Evolutionary conservation across 2,113 vertebrate species (phyloP).

Genomic region (Oenanthe oenanthe): DNA sequence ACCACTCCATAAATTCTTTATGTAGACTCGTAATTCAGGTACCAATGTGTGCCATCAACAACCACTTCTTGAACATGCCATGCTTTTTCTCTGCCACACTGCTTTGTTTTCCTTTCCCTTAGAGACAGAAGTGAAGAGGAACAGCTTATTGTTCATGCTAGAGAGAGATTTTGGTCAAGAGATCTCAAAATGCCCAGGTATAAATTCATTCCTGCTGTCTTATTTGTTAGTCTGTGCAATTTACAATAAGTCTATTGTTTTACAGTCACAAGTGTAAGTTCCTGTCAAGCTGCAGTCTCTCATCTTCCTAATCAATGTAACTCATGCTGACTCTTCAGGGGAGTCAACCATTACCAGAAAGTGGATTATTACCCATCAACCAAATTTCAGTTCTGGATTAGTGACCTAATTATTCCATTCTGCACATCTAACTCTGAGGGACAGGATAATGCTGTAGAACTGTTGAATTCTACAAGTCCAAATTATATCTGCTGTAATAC

Average conservation of each 20-base stretch:
- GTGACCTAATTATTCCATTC: constrained; percentile 7
- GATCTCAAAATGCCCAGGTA: background rate
- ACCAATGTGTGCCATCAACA: background rate
- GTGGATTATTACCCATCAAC: background rate
- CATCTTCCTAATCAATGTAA: constrained; percentile 3
- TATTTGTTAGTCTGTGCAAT: background rate
- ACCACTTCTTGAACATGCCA: background rate
- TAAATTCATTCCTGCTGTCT: background rate
- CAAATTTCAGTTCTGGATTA: constrained; percentile 13
- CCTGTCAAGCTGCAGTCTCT: background rate
- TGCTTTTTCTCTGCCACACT: background rate
- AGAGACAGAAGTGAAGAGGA: background rate
- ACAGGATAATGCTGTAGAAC: background rate
- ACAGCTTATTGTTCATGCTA: background rate
- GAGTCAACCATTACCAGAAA: background rate
- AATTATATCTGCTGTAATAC: background rate
- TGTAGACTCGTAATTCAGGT: background rate
- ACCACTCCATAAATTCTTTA: background rate
- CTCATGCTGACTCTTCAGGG: background rate
- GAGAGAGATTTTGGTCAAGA: background rate
- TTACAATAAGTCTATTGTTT: background rate
- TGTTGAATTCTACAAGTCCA: background rate
- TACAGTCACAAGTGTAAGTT: background rate
- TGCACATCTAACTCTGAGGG: background rate
- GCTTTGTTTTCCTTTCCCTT: background rate